phyloP scores from a whole-genome alignment of 1,140 invertebrate genomes.

The Wasmannia auropunctata region DNA sequence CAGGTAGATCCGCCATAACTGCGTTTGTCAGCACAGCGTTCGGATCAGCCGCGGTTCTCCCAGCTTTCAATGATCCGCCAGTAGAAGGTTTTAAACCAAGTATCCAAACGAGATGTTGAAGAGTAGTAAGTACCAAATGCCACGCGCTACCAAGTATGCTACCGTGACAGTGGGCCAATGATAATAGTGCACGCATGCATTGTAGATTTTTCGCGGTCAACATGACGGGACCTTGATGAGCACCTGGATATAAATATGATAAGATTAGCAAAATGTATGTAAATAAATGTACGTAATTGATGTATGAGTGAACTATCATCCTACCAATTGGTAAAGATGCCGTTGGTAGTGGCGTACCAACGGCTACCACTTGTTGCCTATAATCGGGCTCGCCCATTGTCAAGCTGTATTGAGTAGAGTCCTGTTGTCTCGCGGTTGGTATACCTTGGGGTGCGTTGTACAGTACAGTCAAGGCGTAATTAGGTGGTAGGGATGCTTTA shows the following conservation, averaged over 20 bases:
- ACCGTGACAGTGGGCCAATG: constrained; percentile 96
- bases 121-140: constrained; percentile 97
- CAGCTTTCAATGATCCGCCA: constrained; percentile 95
- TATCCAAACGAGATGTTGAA: constrained; percentile 99
- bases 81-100: constrained; percentile 97
- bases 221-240: constrained; percentile 98
- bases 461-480: constrained; percentile 96
- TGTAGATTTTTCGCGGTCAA: constrained; percentile 98
- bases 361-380: constrained; percentile 96
- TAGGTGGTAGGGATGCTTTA: constrained; percentile 96
- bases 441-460: constrained; percentile 87
- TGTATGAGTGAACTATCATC: not conserved
- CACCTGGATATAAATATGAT: constrained; percentile 82
- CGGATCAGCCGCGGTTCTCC: constrained; percentile 90
- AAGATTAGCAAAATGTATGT: not conserved
- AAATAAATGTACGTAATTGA: not conserved
- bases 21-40: constrained; percentile 98
- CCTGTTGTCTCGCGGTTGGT: constrained; percentile 80
- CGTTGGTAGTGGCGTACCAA: constrained; percentile 95
- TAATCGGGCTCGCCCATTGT: constrained; percentile 88
- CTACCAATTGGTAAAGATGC: constrained; percentile 90
- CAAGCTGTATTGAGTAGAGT: constrained; percentile 85
- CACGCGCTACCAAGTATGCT: constrained; percentile 96
- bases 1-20: constrained; percentile 97
- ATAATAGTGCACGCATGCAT: constrained; percentile 96